Percentiles rank a stretch among this genome's conserved stretches.
Evolutionary conservation across 2,888 invertebrate species (phyloP).

Genomic region (Andrena bucephala): DNA sequence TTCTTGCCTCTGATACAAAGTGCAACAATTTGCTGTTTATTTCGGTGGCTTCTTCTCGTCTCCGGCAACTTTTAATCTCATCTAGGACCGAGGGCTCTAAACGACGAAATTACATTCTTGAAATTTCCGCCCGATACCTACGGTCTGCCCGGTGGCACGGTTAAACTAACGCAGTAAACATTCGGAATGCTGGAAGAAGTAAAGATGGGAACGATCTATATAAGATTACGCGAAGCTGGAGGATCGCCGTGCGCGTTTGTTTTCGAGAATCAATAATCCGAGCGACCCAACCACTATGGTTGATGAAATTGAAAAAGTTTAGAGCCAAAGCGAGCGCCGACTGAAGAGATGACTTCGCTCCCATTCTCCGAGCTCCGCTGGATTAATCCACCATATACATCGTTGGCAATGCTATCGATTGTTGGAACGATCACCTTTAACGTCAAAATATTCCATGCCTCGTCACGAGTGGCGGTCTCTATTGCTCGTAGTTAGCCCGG

Average conservation of each 20-base stretch:
- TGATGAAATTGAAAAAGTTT: slow-evolving; percentile 8
- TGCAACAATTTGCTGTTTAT: neutral
- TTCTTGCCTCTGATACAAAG: neutral
- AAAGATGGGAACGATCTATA: neutral
- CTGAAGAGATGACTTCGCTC: neutral
- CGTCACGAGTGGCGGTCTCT: neutral
- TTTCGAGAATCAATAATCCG: slow-evolving; percentile 1
- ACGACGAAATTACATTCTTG: neutral
- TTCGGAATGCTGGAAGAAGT: neutral
- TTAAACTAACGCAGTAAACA: too few species aligned
- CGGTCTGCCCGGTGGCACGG: too few species aligned
- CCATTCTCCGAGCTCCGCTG: neutral
- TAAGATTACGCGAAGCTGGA: neutral
- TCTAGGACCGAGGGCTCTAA: neutral
- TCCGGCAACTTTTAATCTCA: neutral
- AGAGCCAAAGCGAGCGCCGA: neutral
- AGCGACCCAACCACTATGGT: neutral
- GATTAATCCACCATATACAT: slow-evolving; percentile 5
- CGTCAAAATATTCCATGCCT: slow-evolving; percentile 17
- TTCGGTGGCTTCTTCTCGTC: neutral
- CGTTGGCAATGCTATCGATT: neutral
- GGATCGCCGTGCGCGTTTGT: neutral
- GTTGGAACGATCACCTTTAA: slow-evolving; percentile 3
- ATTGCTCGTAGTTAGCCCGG: slow-evolving; percentile 4
- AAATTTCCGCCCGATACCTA: neutral